Evolutionary conservation across 2,797 vertebrate species (phyloP), one percentile per base, ranked within the genome.

Genomic region (Cirrhinus mrigala): DNA sequence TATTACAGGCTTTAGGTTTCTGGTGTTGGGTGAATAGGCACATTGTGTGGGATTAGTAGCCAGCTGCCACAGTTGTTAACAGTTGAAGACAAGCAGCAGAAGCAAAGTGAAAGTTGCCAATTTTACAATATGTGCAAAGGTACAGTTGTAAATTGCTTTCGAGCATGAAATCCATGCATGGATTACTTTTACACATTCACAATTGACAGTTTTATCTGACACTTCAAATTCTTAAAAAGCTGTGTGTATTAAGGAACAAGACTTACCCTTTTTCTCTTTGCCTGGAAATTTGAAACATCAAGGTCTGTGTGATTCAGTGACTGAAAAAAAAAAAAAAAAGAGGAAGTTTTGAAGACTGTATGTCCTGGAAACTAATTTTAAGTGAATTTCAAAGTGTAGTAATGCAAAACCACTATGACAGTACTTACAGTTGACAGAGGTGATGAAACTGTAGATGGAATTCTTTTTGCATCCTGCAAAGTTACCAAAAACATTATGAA

Each of bases 401-500:
- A 71, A 48, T 1, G 60, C 33, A 11, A 68, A 50, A 22, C 24
- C 29, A 22, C 15, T 44, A 40, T 81, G 85, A 88, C 15, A 44
- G 5, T 44, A 71, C 98, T 97, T 96, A 99, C 98, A 92, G 94
- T 90, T 91, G 96, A 96, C 60, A 96, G 70, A 0, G 95, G 95
- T 87, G 95, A 96, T 83, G 96, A 95, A 86, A 92, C 88, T 84
- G 94, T 84, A 91, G 97, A 96, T 0, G 98, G 97, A 90, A 99
- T 99, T 94, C 96, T 97, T 93, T 97, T 98, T 62, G 98, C 98
- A 94, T 99, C 98, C 98, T 99, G 89, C 56, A 44, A 82, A 66
- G 73, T 66, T 68, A 20, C 24, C 12, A 64, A 79, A 80, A 80
- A 68, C 11, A 7, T 29, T 7, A 48, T 4, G 14, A 27, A 44